Percentiles rank a stretch among this genome's conserved stretches.
Conservation (phyloP, 2,888 invertebrate genomes). For the Atethmia centrago region DNA sequence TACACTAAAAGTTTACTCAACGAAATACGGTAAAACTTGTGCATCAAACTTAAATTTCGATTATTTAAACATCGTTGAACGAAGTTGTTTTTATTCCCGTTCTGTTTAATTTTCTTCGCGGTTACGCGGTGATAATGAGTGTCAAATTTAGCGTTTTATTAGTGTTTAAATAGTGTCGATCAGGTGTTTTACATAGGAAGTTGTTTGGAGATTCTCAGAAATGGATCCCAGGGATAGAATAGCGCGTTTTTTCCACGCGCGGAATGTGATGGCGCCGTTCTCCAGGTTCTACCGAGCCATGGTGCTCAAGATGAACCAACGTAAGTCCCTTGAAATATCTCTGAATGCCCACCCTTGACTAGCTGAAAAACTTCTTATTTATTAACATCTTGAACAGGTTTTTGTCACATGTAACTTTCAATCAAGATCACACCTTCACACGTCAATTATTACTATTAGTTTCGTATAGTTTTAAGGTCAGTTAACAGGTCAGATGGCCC, state of each 20-base stretch:
- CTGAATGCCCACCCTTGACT: background rate
- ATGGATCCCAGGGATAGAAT: constrained; percentile 79
- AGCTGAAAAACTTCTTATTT: background rate
- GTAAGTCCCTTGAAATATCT: constrained; percentile 74
- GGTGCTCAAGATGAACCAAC: constrained; percentile 88
- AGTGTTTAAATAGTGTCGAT: constrained; percentile 75
- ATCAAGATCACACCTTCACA: background rate
- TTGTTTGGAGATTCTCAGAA: constrained; percentile 55
- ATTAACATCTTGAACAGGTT: background rate
- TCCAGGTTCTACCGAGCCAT: constrained; percentile 86
- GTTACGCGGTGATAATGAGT: constrained; percentile 87
- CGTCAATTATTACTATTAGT: constrained; percentile 2
- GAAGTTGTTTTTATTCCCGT: constrained; percentile 63
- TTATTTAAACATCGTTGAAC: constrained; percentile 54
- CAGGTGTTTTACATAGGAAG: constrained; percentile 64
- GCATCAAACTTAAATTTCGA: constrained; percentile 47
- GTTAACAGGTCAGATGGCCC: background rate
- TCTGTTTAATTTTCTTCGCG: constrained; percentile 65
- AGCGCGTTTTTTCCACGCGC: constrained; percentile 76
- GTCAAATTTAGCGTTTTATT: constrained; percentile 87
- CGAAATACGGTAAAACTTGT: constrained; percentile 48
- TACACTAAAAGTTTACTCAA: constrained; percentile 42
- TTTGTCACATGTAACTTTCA: constrained; percentile 1
- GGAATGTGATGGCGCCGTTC: constrained; percentile 85
- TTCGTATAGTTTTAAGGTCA: constrained; percentile 4